Percentiles rank a stretch among this genome's conserved stretches.
phyloP scores from a whole-genome alignment of 2,888 invertebrate genomes.

The Lasioglossum zephyrum region DNA sequence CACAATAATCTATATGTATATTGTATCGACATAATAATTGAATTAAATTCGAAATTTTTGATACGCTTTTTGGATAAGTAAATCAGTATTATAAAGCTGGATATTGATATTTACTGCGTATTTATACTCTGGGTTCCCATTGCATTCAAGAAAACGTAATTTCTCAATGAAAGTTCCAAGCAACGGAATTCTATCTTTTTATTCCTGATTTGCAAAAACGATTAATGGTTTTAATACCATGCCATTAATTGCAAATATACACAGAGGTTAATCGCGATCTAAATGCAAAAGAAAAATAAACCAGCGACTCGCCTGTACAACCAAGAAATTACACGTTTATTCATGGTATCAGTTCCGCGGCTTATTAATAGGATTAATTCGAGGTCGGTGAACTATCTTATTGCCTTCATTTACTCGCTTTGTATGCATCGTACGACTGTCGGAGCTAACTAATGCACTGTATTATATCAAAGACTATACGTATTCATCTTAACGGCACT shows the following conservation, averaged over 20 bases:
- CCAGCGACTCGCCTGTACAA: background rate
- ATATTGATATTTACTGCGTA: background rate
- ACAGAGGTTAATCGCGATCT: conserved; percentile 6
- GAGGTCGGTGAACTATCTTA: conserved; percentile 70
- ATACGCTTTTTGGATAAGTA: background rate
- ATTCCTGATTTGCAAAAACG: background rate
- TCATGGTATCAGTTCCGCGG: conserved; percentile 46
- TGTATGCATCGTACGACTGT: conserved; percentile 68
- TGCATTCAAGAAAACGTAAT: background rate
- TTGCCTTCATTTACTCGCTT: conserved; percentile 67
- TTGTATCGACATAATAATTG: background rate
- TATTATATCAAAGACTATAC: conserved; percentile 70
- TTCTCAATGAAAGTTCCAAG: background rate
- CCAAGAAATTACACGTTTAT: conserved; percentile 21
- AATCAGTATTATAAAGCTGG: background rate
- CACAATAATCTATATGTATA: background rate
- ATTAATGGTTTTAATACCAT: background rate
- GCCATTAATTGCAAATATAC: background rate
- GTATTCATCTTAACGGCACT: conserved; percentile 74
- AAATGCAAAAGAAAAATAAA: conserved; percentile 4
- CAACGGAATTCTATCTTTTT: background rate
- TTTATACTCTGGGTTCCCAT: background rate
- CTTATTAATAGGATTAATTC: conserved; percentile 71
- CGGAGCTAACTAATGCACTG: conserved; percentile 70
- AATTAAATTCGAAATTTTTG: background rate